phyloP scores from a whole-genome alignment of 2,888 invertebrate species.

The Caenorhabditis japonica region DNA sequence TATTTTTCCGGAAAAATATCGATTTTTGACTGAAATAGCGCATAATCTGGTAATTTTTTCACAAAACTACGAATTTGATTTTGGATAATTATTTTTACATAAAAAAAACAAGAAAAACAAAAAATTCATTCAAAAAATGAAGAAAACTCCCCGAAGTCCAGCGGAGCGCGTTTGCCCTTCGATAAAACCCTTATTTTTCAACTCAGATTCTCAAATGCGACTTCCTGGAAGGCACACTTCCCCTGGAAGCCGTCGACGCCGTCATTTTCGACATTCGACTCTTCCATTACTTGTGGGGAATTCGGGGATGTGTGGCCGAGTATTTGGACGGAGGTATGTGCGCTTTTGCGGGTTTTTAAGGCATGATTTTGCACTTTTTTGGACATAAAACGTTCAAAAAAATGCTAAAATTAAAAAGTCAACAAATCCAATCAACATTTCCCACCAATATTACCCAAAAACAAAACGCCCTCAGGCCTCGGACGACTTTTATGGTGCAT shows the following conservation, averaged over 20 bases:
- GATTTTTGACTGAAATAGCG: no score
- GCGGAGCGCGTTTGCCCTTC: no score
- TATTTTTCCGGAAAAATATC: no score
- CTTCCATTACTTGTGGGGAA: constrained; percentile 75
- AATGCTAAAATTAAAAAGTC: neutral
- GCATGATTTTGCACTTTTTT: no score
- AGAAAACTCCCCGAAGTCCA: no score
- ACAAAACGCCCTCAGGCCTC: constrained; percentile 26
- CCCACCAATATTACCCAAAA: neutral
- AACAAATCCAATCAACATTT: neutral
- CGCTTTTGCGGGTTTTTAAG: no score
- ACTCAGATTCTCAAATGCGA: constrained; percentile 72
- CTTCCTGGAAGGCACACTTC: constrained; percentile 64
- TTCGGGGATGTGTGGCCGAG: constrained; percentile 72
- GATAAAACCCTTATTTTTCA: neutral
- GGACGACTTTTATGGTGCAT: constrained; percentile 66
- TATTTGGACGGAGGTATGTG: constrained; percentile 72
- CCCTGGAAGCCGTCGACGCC: constrained; percentile 70
- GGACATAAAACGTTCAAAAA: neutral
- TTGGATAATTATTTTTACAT: no score
- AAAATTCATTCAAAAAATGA: no score
- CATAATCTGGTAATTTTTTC: no score
- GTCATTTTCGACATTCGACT: constrained; percentile 71
- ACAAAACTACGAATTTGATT: no score
- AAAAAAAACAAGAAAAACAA: no score